Percentiles rank a stretch among this genome's conserved stretches.
Conservation (phyloP, 2,797 vertebrate genomes). For the Caiman crocodilus region DNA sequence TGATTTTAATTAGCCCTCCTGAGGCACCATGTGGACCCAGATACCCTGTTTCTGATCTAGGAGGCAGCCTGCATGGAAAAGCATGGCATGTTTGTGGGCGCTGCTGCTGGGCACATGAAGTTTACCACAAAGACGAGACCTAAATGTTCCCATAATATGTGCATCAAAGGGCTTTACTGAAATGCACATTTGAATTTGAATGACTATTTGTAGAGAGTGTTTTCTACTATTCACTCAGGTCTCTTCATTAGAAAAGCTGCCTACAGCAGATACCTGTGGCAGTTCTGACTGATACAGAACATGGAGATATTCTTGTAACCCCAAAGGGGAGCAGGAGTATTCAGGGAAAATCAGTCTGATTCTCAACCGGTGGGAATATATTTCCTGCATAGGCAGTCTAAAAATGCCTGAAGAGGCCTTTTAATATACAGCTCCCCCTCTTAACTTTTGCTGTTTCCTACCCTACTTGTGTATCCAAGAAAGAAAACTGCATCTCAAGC, state of each 20-base stretch:
- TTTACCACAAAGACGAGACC: too few species aligned
- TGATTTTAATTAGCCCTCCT: too few species aligned
- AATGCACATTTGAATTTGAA: background rate
- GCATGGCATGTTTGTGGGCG: too few species aligned
- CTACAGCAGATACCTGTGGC: background rate
- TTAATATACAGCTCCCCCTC: background rate
- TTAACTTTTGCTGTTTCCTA: background rate
- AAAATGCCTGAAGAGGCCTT: background rate
- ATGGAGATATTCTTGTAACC: background rate
- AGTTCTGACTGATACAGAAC: background rate
- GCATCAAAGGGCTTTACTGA: background rate
- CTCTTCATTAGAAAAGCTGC: background rate
- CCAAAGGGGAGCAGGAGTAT: background rate
- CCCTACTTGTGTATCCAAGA: background rate
- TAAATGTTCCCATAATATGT: background rate
- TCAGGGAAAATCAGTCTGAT: background rate
- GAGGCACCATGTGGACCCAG: too few species aligned
- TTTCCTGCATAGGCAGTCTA: background rate
- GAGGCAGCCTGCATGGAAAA: too few species aligned
- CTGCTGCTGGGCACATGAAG: too few species aligned
- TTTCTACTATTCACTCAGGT: background rate
- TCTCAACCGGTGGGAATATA: background rate
- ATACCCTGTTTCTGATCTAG: too few species aligned
- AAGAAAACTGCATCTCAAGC: background rate
- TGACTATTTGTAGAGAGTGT: background rate